phyloP scores from a whole-genome alignment of 2,797 vertebrate genomes.

The Miopithecus talapoin region DNA sequence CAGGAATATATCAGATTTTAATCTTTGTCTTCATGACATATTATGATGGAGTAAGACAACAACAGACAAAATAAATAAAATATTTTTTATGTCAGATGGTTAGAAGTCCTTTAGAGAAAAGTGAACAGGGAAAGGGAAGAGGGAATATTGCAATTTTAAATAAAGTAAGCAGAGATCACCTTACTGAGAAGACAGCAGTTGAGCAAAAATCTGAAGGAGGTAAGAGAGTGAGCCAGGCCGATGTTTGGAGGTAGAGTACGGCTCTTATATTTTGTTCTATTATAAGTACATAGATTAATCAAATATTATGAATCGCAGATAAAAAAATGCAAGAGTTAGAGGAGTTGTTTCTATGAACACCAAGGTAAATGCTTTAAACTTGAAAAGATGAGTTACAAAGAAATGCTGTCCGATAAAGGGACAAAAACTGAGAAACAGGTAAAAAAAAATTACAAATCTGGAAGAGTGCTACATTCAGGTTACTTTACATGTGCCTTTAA shows the following conservation, averaged over 20 bases:
- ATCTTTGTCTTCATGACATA: neutral
- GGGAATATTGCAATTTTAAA: neutral
- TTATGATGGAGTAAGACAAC: neutral
- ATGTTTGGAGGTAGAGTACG: neutral
- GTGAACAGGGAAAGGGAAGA: neutral
- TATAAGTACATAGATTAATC: neutral
- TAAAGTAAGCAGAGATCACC: neutral
- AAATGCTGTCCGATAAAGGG: neutral
- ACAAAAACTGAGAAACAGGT: neutral
- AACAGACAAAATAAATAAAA: neutral
- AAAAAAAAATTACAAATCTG: neutral
- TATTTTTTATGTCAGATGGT: neutral
- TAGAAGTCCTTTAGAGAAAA: neutral
- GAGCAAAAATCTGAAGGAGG: neutral
- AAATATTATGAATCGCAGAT: slow-evolving; percentile 14
- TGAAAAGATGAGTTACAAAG: slow-evolving; percentile 27
- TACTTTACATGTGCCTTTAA: neutral
- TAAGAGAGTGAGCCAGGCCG: neutral
- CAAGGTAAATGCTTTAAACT: slow-evolving; percentile 41
- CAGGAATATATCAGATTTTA: neutral
- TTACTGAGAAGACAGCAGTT: neutral
- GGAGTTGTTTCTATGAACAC: neutral
- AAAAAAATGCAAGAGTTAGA: slow-evolving; percentile 2
- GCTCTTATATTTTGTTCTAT: neutral
- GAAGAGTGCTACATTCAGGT: neutral